Conservation (phyloP, 2,888 invertebrate genomes). For the Ectemnius lituratus region DNA sequence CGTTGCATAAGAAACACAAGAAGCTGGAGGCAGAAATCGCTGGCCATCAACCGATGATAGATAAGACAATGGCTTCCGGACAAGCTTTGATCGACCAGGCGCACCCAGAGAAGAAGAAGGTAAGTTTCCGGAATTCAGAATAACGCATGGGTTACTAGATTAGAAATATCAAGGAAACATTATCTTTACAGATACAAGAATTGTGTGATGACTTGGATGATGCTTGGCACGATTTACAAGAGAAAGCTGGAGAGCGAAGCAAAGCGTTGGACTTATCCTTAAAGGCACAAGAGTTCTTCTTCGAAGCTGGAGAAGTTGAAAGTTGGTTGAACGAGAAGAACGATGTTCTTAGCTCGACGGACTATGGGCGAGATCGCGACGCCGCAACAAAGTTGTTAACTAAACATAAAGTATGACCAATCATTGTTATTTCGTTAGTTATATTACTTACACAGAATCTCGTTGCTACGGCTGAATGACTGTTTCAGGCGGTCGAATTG, state of each 20-base stretch:
- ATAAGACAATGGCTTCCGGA: constrained; percentile 90
- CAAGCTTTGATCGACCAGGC: constrained; percentile 85
- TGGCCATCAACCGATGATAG: constrained; percentile 91
- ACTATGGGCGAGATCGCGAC: constrained; percentile 93
- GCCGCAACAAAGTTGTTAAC: constrained; percentile 95
- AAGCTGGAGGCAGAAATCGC: constrained; percentile 94
- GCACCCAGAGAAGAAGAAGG: constrained; percentile 90
- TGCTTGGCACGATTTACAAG: constrained; percentile 87
- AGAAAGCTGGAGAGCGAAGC: constrained; percentile 85
- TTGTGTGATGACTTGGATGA: constrained; percentile 86
- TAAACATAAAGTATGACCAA: constrained; percentile 88
- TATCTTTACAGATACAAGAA: constrained; percentile 82
- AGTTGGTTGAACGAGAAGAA: constrained; percentile 94
- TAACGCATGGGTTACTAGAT: no score
- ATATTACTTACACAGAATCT: constrained; percentile 8
- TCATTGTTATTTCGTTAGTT: background rate
- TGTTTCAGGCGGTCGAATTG: constrained; percentile 87
- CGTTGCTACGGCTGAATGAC: background rate
- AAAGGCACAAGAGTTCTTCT: constrained; percentile 94
- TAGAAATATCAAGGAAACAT: background rate
- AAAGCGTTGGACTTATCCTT: constrained; percentile 90
- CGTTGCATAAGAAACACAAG: constrained; percentile 94
- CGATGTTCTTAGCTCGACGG: constrained; percentile 88
- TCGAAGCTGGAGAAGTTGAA: constrained; percentile 94
- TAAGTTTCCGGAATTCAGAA: constrained; percentile 62